Evolutionary conservation across 2,797 vertebrate species (phyloP), one percentile per base, ranked within the genome.

Genomic region (Scomberomorus guttatus): DNA sequence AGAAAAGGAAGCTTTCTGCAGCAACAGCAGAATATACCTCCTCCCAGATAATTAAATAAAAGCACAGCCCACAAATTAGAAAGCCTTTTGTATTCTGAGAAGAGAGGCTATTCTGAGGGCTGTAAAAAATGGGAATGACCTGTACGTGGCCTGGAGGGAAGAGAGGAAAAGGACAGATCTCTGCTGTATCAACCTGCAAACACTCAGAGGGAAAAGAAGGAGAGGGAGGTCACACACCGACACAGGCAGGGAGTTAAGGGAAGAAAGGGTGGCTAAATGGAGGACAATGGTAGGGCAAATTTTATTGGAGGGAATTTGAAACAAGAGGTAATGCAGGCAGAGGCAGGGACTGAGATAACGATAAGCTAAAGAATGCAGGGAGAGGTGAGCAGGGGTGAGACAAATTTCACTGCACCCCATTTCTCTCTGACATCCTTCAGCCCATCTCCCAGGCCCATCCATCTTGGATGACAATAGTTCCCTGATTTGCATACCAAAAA

Each of bases 401-500:
- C 75, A 76, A 85, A 90, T 90, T 83, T 82, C 77, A 84, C 64
- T 56, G 81, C 77, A 75, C 79, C 77, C 86, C 75, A 82, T 91
- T 91, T 88, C 84, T 85, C 77, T 71, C 82, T 56, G 86, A 85
- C 90, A 88, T 79, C 85, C 79, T 67, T 81, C 83, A 80, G 78
- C 88, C 79, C 68, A 56, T 84, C 83, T 89, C 83, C 84, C 63
- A 58, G 72, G 89, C 87, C 87, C 88, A 92, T 94, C 91, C 73
- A 80, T 94, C 87, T 89, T 79, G 80, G 81, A 84, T 94, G 90
- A 92, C 90, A 93, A 93, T 79, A 77, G 84, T 73, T 11, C 29
- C 50, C 86, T 64, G 54, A 94, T 93, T 92, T 93, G 84, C 90
- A 90, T 92, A 87, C 67, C 86, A 87, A 93, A 94, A 93, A 92